A percentile compares a stretch with the other conserved stretches of the same genome.
Conservation (phyloP, 2,888 invertebrate genomes). For the Eurois occulta region DNA sequence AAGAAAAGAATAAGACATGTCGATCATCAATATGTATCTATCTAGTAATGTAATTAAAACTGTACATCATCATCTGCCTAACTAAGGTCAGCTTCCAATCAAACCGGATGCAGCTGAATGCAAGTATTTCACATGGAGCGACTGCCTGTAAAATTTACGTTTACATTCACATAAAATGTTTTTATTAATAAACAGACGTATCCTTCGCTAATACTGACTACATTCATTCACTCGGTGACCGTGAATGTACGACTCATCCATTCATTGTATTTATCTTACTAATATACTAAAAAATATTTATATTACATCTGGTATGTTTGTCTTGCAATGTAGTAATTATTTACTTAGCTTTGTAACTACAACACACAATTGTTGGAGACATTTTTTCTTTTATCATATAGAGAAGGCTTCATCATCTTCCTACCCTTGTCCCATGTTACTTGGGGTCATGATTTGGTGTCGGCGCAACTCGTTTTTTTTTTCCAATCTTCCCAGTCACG, state of each 20-base stretch:
- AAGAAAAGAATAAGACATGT: neutral
- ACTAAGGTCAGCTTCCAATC: neutral
- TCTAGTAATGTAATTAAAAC: neutral
- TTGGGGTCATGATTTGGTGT: too few relatives aligned
- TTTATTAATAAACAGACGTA: conserved; percentile 35
- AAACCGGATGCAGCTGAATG: conserved; percentile 2
- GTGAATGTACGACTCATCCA: conserved; percentile 53
- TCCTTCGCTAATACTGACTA: conserved; percentile 35
- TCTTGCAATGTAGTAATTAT: conserved; percentile 11
- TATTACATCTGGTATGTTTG: conserved; percentile 19
- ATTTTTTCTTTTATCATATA: neutral
- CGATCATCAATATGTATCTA: neutral
- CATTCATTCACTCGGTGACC: conserved; percentile 50
- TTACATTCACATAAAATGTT: conserved; percentile 21
- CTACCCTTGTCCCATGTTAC: too few relatives aligned
- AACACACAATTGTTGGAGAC: neutral
- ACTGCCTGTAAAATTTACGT: conserved; percentile 14
- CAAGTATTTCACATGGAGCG: neutral
- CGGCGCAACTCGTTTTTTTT: too few relatives aligned
- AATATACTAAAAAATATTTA: conserved; percentile 41
- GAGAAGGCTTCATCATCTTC: neutral
- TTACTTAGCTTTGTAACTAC: neutral
- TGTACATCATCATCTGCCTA: neutral
- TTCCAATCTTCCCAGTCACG: too few relatives aligned
- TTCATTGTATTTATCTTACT: conserved; percentile 48